phyloP scores from a whole-genome alignment of 2,113 vertebrate species.

The Oceanodroma tethys region DNA sequence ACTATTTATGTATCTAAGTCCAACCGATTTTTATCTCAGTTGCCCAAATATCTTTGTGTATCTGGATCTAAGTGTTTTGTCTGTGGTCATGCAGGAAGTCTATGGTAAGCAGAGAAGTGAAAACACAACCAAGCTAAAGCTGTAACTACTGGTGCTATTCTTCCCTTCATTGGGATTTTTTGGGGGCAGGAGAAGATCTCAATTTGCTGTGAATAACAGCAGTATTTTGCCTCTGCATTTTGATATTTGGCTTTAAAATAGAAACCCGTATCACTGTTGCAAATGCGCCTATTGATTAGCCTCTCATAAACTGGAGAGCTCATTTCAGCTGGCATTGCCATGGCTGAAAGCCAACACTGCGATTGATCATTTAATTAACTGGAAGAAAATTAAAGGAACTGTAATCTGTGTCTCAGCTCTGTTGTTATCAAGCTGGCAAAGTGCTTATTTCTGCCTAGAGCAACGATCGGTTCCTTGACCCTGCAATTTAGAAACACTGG shows the following conservation, averaged over 20 bases:
- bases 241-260: neutral
- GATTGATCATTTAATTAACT: constrained; percentile 59
- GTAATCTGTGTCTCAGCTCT: constrained; percentile 36
- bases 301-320: neutral
- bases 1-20: neutral
- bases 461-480: neutral
- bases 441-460: constrained; percentile 16
- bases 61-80: neutral
- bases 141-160: neutral
- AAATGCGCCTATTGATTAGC: neutral
- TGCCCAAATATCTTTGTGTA: neutral
- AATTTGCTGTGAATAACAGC: neutral
- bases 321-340: neutral
- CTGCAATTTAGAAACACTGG: neutral
- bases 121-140: neutral
- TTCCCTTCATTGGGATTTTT: neutral
- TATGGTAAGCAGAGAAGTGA: neutral
- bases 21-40: constrained; percentile 21
- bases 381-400: constrained; percentile 62
- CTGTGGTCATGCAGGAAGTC: constrained; percentile 32
- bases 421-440: constrained; percentile 36
- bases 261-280: accelerated
- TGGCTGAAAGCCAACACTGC: constrained; percentile 7
- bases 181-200: neutral
- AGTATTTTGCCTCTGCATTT: neutral